Percentiles rank a stretch among this genome's conserved stretches.
Evolutionary conservation across 2,113 vertebrate genomes (phyloP).

Genomic region (Ceyx cyanopectus): DNA sequence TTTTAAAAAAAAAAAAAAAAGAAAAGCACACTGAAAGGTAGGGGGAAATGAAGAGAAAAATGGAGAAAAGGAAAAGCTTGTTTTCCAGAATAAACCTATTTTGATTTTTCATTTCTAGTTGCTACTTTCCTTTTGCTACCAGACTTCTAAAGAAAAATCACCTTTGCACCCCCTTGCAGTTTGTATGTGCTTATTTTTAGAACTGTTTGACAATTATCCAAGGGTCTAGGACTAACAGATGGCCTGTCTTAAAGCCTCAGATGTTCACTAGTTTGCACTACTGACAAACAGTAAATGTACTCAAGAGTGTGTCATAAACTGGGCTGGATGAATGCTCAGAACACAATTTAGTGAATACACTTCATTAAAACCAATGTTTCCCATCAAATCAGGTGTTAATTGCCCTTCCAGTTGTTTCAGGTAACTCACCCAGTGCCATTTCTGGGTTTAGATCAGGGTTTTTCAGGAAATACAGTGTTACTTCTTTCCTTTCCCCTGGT

Average conservation of each 20-base stretch:
- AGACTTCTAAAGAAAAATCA: slow-evolving; percentile 88
- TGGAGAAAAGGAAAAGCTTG: not conserved
- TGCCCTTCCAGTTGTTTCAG: slow-evolving; percentile 66
- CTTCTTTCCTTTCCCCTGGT: slow-evolving; percentile 19
- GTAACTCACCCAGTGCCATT: slow-evolving; percentile 45
- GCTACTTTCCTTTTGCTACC: slow-evolving; percentile 38
- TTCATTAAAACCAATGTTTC: slow-evolving; percentile 79
- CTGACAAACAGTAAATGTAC: slow-evolving; percentile 94
- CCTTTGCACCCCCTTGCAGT: slow-evolving; percentile 89
- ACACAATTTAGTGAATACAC: slow-evolving; percentile 81
- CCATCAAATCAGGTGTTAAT: slow-evolving; percentile 71
- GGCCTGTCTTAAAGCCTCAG: slow-evolving; percentile 96
- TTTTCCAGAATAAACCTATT: not conserved
- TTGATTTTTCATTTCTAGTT: slow-evolving; percentile 40
- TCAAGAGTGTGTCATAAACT: slow-evolving; percentile 90
- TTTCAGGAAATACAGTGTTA: slow-evolving; percentile 24
- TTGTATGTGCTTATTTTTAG: slow-evolving; percentile 92
- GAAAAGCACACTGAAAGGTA: not conserved
- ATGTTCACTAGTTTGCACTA: slow-evolving; percentile 94
- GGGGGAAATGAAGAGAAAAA: not conserved
- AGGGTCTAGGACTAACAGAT: slow-evolving; percentile 96
- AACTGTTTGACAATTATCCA: slow-evolving; percentile 93
- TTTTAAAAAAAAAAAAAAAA: not conserved
- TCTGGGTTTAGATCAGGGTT: slow-evolving; percentile 26
- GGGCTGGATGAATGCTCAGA: slow-evolving; percentile 78